A percentile compares a stretch with the other conserved stretches of the same genome.
These are phyloP conservation scores for Cepphus grylle DNA, from an alignment of 2,113 vertebrate species.

Conservation along the genomic window DNA sequence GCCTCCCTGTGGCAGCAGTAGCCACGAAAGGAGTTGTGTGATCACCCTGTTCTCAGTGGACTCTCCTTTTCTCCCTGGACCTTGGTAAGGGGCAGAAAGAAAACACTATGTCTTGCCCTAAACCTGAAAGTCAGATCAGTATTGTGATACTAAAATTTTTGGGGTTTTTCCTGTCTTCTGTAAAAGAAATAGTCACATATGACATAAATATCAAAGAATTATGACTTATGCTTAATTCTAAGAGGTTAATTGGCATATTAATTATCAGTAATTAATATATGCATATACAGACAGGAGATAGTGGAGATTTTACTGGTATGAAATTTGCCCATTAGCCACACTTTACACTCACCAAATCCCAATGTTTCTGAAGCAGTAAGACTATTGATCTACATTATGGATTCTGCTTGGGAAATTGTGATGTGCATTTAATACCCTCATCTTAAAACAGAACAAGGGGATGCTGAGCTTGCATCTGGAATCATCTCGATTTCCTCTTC, in stretches of 20 bases:
- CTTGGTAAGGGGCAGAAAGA: not conserved
- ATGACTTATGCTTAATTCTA: not conserved
- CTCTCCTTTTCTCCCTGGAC: not conserved
- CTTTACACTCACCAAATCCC: not conserved
- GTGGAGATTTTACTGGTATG: not conserved
- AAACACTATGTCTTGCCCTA: not conserved
- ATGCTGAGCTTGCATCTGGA: constrained; percentile 18
- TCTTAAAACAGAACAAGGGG: not conserved
- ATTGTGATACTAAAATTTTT: not conserved
- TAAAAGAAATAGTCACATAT: not conserved
- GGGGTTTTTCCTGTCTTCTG: rapidly evolving
- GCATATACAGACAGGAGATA: not conserved
- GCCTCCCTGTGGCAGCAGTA: not conserved
- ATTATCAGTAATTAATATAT: not conserved
- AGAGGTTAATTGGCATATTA: not conserved
- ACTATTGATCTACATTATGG: not conserved
- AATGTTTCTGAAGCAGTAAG: not conserved
- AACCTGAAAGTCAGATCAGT: not conserved
- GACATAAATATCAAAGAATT: not conserved
- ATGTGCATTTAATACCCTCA: not conserved
- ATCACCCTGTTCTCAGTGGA: not conserved
- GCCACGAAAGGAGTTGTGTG: not conserved
- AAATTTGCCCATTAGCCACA: constrained; percentile 9
- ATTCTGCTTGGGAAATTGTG: not conserved
- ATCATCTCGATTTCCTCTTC: not conserved